These are phyloP conservation scores for Scatophagus argus DNA, from an alignment of 2,113 vertebrate genomes.

Conservation along the genomic window DNA sequence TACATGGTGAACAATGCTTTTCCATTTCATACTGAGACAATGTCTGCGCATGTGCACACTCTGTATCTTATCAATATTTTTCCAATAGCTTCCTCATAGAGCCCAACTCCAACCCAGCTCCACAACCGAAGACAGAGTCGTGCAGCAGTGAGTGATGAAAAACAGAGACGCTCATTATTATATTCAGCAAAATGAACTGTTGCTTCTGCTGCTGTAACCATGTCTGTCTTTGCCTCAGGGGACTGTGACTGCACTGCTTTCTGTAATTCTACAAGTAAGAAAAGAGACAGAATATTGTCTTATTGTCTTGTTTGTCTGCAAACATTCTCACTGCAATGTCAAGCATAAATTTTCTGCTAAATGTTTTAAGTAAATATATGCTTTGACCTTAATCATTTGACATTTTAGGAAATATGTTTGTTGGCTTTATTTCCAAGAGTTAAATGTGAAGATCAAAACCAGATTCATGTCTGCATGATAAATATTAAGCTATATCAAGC, in stretches of 20 bases:
- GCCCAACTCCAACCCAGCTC: neutral
- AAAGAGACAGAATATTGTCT: neutral
- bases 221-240: constrained; percentile 37
- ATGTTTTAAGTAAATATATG: neutral
- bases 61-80: neutral
- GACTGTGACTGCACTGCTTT: constrained; percentile 59
- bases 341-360: neutral
- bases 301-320: neutral
- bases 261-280: constrained; percentile 61
- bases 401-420: neutral
- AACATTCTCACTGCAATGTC: neutral
- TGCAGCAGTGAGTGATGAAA: constrained; percentile 51
- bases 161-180: neutral
- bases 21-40: neutral
- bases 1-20: constrained; percentile 65
- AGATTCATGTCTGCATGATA: too few species aligned
- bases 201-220: constrained; percentile 4
- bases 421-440: neutral
- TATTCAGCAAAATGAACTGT: neutral
- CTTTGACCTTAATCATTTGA: neutral
- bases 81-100: constrained; percentile 46
- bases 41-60: neutral
- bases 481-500: too few species aligned
- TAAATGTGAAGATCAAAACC: neutral
- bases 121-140: neutral